Evolutionary conservation across 2,797 vertebrate genomes (phyloP), one percentile per base, ranked within the genome.

Genomic region (Pipistrellus kuhlii): DNA sequence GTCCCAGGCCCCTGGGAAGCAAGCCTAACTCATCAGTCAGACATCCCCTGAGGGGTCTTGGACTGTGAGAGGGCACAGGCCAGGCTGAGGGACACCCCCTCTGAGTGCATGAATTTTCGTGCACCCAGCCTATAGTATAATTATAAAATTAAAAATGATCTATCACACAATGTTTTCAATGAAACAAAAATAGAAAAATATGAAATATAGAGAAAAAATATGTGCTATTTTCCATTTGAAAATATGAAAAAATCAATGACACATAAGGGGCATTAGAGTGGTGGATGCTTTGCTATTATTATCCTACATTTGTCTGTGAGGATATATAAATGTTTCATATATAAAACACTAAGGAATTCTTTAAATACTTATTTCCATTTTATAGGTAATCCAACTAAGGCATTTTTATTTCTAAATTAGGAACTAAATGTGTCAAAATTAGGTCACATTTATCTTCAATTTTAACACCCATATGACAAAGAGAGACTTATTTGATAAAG

Each of bases 391-490:
- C 25, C 83, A 89, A 90, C 25, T 27, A 78, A 95, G 48, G 30
- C 27, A 9, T 71, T 86, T 90, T 55, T 57, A 73, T 88, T 88
- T 95, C 85, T 91, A 92, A 95, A 90, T 90, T 84, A 94, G 23
- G 35, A 88, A 68, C 38, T 35, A 62, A 62, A 84, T 35, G 8
- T 75, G 71, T 72, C 21, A 32, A 96, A 95, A 92, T 21, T 84
- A 77, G 88, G 88, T 93, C 90, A 91, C 90, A 77, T 72, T 81
- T 82, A 55, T 83, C 68, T 78, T 78, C 92, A 32, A 69, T 57
- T 82, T 82, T 82, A 71, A 83, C 9, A 62, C 12, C 14, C 68
- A 23, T 51, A 48, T 15, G 80, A 73, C 30, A 30, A 17, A 8
- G 10, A 84, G 62, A 93, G 35, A 76, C 10, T 88, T 76, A 14